Evolutionary conservation across 2,113 vertebrate genomes (phyloP).

Genomic region (Quiscalus mexicanus): DNA sequence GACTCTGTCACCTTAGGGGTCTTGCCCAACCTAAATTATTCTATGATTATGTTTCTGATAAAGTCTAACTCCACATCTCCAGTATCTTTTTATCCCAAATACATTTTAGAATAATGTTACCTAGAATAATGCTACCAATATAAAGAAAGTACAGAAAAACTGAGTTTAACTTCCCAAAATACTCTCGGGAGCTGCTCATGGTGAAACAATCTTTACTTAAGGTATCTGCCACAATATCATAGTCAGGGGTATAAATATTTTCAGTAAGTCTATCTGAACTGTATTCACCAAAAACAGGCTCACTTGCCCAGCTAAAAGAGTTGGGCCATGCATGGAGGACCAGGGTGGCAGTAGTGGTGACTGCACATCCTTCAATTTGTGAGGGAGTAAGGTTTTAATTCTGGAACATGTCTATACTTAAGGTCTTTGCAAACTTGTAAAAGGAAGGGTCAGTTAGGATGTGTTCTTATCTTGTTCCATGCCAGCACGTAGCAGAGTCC

Average conservation of each 20-base stretch:
- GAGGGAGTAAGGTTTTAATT: background rate
- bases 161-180: background rate
- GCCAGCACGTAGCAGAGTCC: background rate
- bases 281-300: background rate
- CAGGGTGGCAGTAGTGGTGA: too few relatives aligned
- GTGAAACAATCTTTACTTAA: background rate
- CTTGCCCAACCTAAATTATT: background rate
- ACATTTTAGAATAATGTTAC: background rate
- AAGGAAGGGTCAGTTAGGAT: background rate
- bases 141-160: background rate
- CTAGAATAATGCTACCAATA: background rate
- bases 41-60: background rate
- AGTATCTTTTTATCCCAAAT: background rate
- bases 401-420: background rate
- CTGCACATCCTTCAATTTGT: background rate
- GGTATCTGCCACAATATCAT: background rate
- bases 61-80: background rate
- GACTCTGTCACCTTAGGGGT: background rate
- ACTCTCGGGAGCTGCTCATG: background rate
- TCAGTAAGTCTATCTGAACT: background rate
- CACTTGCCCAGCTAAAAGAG: background rate
- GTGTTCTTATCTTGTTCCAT: background rate
- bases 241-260: background rate
- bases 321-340: background rate
- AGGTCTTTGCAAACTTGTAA: background rate